phyloP scores from a whole-genome alignment of 2,113 vertebrate species.

The Charadrius vociferus region DNA sequence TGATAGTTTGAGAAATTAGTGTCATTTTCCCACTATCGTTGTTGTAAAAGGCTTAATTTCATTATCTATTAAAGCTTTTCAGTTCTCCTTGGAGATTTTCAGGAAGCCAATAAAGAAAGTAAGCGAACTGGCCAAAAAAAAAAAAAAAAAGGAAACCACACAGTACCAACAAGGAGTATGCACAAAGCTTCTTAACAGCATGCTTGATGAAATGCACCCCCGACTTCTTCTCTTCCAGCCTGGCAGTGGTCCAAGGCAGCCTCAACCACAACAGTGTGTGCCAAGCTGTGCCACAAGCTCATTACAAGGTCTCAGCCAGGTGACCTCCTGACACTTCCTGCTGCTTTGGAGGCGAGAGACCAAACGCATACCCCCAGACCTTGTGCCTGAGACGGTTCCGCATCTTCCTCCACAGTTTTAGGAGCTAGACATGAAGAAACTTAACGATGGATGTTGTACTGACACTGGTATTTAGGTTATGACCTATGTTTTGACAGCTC shows the following conservation, averaged over 20 bases:
- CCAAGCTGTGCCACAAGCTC: neutral
- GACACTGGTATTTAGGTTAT: neutral
- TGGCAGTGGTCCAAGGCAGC: neutral
- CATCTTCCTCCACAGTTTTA: neutral
- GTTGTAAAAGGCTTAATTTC: neutral
- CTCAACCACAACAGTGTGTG: neutral
- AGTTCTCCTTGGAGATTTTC: neutral
- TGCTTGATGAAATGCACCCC: rapidly evolving
- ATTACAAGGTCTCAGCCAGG: neutral
- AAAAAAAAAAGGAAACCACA: rapidly evolving
- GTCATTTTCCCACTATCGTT: neutral
- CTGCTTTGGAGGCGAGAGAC: neutral
- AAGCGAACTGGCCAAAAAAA: neutral
- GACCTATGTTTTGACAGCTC: neutral
- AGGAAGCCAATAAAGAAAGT: neutral
- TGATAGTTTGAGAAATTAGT: neutral
- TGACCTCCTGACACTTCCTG: neutral
- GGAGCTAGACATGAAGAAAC: neutral
- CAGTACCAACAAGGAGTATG: neutral
- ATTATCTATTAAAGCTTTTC: neutral
- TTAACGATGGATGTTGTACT: neutral
- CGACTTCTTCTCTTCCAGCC: neutral
- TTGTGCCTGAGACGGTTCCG: neutral
- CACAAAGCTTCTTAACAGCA: neutral
- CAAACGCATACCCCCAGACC: neutral